Conservation (phyloP, 23 tunicate genomes). For the Trididemnum clinides region DNA sequence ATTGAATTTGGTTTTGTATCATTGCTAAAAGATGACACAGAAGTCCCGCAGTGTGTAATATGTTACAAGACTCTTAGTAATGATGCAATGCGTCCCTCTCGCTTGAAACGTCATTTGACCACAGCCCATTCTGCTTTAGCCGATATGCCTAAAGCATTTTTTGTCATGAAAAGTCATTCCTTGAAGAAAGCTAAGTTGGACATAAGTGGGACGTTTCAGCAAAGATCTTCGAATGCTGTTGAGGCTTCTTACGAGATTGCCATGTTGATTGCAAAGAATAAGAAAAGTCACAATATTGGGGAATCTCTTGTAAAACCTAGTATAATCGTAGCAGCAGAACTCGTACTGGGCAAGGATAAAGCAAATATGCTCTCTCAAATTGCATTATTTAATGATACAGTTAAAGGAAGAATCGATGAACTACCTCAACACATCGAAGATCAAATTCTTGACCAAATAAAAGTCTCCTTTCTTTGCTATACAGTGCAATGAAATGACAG, state of each 20-base stretch:
- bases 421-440: conserved; percentile 46
- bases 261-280: conserved; percentile 53
- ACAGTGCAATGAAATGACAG: conserved; percentile 29
- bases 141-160: conserved; percentile 42
- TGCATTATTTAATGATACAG: conserved; percentile 48
- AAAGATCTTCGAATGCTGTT: conserved; percentile 30
- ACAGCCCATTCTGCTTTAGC: conserved; percentile 46
- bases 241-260: conserved; percentile 50
- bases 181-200: conserved; percentile 44
- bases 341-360: conserved; percentile 53
- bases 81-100: conserved; percentile 49
- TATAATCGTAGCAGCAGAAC: conserved; percentile 53
- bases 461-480: conserved; percentile 49
- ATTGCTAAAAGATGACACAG: conserved; percentile 15
- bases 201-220: conserved; percentile 47
- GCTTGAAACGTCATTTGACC: conserved; percentile 48
- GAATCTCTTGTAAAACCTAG: conserved; percentile 47
- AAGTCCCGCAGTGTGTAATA: conserved; percentile 26
- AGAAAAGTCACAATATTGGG: conserved; percentile 44
- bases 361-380: conserved; percentile 56
- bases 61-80: conserved; percentile 39
- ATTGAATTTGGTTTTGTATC: too few species aligned
- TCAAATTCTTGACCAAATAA: conserved; percentile 34
- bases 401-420: conserved; percentile 52
- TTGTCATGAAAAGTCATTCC: conserved; percentile 43